These are phyloP conservation scores for Phortica variegata DNA, from an alignment of 1,140 invertebrate species.

Conservation along the genomic window DNA sequence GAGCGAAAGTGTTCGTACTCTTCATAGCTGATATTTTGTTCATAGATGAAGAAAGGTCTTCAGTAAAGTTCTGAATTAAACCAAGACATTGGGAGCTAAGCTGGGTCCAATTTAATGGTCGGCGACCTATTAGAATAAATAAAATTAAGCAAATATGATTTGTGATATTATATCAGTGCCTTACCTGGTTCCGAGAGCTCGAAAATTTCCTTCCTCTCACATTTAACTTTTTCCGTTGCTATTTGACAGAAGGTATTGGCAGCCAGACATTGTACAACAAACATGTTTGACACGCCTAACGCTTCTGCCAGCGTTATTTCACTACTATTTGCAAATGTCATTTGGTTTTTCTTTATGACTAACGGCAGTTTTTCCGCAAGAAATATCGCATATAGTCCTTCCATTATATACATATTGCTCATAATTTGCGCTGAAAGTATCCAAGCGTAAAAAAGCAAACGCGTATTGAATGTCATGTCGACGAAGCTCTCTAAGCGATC, in stretches of 20 bases:
- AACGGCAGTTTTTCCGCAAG: conserved; percentile 69
- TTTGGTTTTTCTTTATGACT: conserved; percentile 57
- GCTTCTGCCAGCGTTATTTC: conserved; percentile 61
- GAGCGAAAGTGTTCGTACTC: conserved; percentile 6
- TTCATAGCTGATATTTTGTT: conserved; percentile 54
- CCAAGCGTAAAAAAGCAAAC: conserved; percentile 67
- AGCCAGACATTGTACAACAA: conserved; percentile 70
- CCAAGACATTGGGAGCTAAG: conserved; percentile 64
- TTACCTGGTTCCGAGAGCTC: conserved; percentile 68
- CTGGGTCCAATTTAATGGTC: conserved; percentile 77
- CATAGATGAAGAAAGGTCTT: conserved; percentile 62
- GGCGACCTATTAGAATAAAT: conserved; percentile 58
- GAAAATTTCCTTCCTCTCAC: conserved; percentile 65
- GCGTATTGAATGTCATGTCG: conserved; percentile 24
- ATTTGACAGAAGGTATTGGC: conserved; percentile 66
- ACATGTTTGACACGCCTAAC: conserved; percentile 61
- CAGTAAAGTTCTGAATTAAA: conserved; percentile 65
- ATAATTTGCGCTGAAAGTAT: conserved; percentile 68
- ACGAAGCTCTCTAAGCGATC: conserved; percentile 31
- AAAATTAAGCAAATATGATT: too few relatives aligned
- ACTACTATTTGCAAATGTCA: conserved; percentile 6
- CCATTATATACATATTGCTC: conserved; percentile 69
- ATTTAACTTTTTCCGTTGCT: conserved; percentile 11
- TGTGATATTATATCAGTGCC: too few relatives aligned
- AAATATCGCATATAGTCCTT: conserved; percentile 68